Evolutionary conservation across 2,888 invertebrate genomes (phyloP).

Genomic region (Drosophila leonis): DNA sequence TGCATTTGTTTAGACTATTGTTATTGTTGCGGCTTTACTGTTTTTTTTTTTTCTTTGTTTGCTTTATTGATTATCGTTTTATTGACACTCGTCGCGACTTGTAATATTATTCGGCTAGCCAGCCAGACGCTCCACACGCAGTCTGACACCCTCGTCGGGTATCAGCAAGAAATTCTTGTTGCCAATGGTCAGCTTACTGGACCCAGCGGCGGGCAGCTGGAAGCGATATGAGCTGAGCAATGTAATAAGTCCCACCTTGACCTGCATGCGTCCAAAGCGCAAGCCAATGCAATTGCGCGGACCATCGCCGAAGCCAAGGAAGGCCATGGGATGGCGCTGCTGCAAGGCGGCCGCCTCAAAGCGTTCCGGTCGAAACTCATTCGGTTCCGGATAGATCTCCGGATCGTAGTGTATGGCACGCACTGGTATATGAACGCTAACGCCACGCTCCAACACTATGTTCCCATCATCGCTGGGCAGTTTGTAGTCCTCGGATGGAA

Average conservation of each 20-base stretch:
- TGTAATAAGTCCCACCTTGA: constrained; percentile 74
- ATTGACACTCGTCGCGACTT: constrained; percentile 60
- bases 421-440: constrained; percentile 80
- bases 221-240: constrained; percentile 54
- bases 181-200: constrained; percentile 48
- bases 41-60: neutral
- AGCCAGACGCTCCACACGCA: constrained; percentile 52
- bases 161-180: constrained; percentile 35
- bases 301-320: constrained; percentile 84
- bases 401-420: constrained; percentile 85
- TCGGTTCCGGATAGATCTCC: constrained; percentile 85
- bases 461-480: constrained; percentile 64
- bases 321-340: constrained; percentile 78
- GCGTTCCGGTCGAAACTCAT: constrained; percentile 85
- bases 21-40: constrained; percentile 13
- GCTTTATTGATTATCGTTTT: neutral
- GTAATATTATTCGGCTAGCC: constrained; percentile 13
- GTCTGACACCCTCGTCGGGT: constrained; percentile 54
- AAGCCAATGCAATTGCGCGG: constrained; percentile 82
- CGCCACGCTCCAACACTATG: constrained; percentile 81
- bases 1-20: neutral
- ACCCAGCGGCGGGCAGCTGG: constrained; percentile 25
- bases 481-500: constrained; percentile 78
- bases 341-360: constrained; percentile 80
- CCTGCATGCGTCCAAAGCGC: constrained; percentile 80